Base-by-base conservation (phyloP, 2,797 vertebrate species). In the Myotis vivesi region DNA sequence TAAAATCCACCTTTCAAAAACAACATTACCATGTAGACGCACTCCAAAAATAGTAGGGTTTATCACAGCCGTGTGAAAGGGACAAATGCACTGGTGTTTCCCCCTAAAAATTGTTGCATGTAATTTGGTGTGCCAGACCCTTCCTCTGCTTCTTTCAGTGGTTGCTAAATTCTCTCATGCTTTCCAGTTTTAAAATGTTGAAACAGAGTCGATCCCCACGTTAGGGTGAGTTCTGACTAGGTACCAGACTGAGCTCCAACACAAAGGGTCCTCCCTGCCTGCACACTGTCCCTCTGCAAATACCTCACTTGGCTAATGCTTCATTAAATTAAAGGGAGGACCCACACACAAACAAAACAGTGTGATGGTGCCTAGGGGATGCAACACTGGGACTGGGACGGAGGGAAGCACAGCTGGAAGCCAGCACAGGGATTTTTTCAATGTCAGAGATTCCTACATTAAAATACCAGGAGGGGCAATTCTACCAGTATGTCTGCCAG, bases 1-100 rank as follows among this genome's bases (percentile, higher is more conserved):
- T 92, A 38, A 57, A 88, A 88, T n/a, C 8, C 17, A 89, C 22
- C 75, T 55, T 89, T 91, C 72, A 73, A 44, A 85, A 92, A 22
- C 5, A 86, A 44, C 22, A 41, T 51, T n/a, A 28, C 76, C 23
- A 69, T 4, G 13, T 76, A 66, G 33, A n/a, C 51, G 23, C n/a
- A 19, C 59, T 92, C 68, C 38, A 84, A 3, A 44, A 36, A 15
- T 23, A 30, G 36, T 30, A 57, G 12, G 25, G 33, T 77, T 82
- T 88, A 15, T 90, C 55, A 51, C 8, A 49, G 6, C 22, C 8
- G 49, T 85, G 72, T 62, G 19, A 93, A 93, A 94, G 76, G 22
- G 68, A 80, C 30, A 83, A 19, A 68, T 19, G 16, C 62, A 59
- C 16, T 9, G 51, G 25, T 46, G 30, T 49, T 69, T 75, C 36